phyloP scores from a whole-genome alignment of 2,113 vertebrate species.

The Oreotrochilus melanogaster region DNA sequence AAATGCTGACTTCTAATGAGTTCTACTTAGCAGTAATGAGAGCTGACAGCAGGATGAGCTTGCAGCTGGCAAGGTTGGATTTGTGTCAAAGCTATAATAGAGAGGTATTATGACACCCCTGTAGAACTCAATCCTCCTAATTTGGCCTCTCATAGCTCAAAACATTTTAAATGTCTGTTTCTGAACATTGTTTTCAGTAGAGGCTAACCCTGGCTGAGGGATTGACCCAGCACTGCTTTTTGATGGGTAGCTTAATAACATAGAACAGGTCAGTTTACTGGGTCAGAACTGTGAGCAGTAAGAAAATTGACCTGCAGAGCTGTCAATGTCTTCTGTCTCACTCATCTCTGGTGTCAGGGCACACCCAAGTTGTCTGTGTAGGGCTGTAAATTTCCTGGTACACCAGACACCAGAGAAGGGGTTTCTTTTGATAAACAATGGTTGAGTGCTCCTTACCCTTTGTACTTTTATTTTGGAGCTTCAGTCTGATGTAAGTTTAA shows the following conservation, averaged over 20 bases:
- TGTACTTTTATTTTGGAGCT: not conserved
- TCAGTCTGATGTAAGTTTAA: not conserved
- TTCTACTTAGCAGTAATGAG: not conserved
- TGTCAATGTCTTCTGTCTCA: not conserved
- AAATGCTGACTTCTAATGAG: not conserved
- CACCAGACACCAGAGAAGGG: not conserved
- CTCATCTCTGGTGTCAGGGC: not conserved
- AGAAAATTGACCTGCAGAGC: not conserved
- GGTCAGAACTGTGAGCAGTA: not conserved
- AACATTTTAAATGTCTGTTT: fast-evolving
- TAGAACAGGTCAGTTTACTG: not conserved
- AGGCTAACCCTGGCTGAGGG: not conserved
- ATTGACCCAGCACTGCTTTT: not conserved
- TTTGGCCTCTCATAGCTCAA: not conserved
- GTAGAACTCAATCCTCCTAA: not conserved
- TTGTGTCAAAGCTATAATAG: not conserved
- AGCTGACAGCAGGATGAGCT: not conserved
- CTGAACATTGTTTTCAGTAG: fast-evolving
- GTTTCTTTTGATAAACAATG: not conserved
- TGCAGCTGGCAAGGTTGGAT: not conserved
- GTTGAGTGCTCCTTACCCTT: not conserved
- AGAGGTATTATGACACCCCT: not conserved
- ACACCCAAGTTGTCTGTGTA: not conserved
- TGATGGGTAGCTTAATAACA: not conserved
- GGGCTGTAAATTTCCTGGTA: not conserved